Evolutionary conservation across 2,113 vertebrate genomes (phyloP).

Genomic region (Cisticola juncidis): DNA sequence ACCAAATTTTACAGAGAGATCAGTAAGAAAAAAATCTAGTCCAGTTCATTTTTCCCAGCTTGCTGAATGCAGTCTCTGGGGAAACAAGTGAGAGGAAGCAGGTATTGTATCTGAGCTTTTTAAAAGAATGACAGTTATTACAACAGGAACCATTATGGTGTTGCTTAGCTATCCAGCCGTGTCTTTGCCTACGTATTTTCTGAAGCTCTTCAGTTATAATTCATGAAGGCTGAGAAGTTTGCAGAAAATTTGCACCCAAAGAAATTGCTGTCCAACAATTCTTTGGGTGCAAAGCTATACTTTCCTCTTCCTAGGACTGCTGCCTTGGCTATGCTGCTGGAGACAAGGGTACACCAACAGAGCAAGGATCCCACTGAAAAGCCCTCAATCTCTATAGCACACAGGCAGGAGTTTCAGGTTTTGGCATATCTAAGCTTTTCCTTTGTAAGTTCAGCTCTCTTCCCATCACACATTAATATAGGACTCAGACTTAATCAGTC

Average conservation of each 20-base stretch:
- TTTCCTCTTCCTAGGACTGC: not conserved
- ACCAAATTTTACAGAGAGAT: not conserved
- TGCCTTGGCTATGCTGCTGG: not conserved
- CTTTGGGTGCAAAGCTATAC: no score
- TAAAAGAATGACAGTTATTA: not conserved
- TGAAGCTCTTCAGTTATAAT: not conserved
- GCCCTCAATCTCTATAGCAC: fast-evolving
- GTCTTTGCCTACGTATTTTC: not conserved
- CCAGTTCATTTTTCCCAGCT: not conserved
- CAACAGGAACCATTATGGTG: not conserved
- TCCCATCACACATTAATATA: not conserved
- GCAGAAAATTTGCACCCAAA: not conserved
- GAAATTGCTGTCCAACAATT: not conserved
- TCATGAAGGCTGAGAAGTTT: not conserved
- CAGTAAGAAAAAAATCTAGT: not conserved
- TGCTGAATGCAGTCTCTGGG: not conserved
- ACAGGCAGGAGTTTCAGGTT: not conserved
- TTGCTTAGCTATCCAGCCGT: not conserved
- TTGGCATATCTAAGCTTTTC: not conserved
- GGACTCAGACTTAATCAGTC: not conserved
- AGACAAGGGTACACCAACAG: not conserved
- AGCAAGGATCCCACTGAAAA: not conserved
- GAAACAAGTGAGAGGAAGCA: not conserved
- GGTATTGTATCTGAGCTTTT: not conserved
- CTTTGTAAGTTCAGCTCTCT: not conserved